Base-by-base conservation (phyloP, 2,797 vertebrate species). In the Siniperca obscura region DNA sequence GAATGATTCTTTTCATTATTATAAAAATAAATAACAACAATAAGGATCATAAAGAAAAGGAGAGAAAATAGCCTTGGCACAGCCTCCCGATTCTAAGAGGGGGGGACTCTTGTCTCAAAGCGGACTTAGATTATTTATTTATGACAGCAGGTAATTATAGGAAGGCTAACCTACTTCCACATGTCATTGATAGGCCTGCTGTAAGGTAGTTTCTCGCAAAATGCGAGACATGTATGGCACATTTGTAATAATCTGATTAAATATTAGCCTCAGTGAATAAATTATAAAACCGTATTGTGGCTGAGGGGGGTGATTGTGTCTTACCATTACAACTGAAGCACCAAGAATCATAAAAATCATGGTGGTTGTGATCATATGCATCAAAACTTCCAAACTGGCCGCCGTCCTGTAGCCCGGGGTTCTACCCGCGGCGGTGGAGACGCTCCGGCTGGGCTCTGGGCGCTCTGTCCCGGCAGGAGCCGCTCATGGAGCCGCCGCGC, bases 321-420 rank as follows among this genome's bases (percentile, higher is more conserved):
- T 98, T 98, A 99, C 98, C 98, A 99, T 98, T 93, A 98, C 98
- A 96, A 99, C 91, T 93, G 98, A 98, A 96, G 98, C 97, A 96
- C 98, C 98, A 95, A 99, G 97, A 95, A 99, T 97, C 98, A 99
- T 97, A 97, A 99, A 99, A 96, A 99, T 98, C 98, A 99, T 99
- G 96, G 98, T 98, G 97, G 98, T 98, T 95, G 97, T 97, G 96
- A 97, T 98, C 97, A 98, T 97, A 97, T 98, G 96, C 97, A 97
- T 97, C 96, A 96, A 97, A 94, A 96, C 96, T 96, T 95, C 94
- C 94, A 90, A 94, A 96, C 92, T 96, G 92, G 95, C 96, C 93
- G 93, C 94, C 91, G 94, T 95, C 87, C 93, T 94, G 70, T 93
- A 87, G 95, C 95, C 94, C 93, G 94, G 93, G 94, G 83, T 92